Evolutionary conservation across 2,113 vertebrate genomes (phyloP), one percentile per base, ranked within the genome.

Genomic region (Corapipo altera): DNA sequence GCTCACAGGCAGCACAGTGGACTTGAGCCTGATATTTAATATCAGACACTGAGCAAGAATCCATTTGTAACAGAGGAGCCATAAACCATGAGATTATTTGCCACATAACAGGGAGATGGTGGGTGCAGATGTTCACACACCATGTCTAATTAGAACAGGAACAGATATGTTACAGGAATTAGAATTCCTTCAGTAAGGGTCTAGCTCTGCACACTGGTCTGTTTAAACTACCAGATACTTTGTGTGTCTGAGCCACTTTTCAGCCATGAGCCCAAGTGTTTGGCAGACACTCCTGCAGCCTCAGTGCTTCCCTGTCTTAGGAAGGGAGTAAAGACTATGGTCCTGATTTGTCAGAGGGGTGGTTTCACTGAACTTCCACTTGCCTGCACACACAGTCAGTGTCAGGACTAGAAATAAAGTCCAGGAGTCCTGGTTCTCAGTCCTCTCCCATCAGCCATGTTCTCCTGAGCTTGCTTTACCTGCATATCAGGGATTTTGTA

Each of bases 1-100:
- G 71, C 82, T 93, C 92, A n/a, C 55, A 33, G 17, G 23, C 51
- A 77, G 91, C 93, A 59, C 71, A 80, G 92, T 90, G 77, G 92
- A 93, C 82, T 94, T 12, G 12, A 92, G 39, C 55, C 51, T 85
- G 55, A 77, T 71, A 86, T 91, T 83, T 90, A 39, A 77, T 91
- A 88, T 77, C 69, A 74, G 79, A 52, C 35, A 35, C 75, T 24
- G 52, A 66, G 39, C 85, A 83, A 77, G 85, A 44, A 91, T 77
- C 52, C 44, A 24, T 93, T 83, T 76, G 51, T 55, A 64, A 64
- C 22, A 71, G 78, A 83, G 81, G 24, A 94, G 85, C 71, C 79
- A 48, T 27, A 88, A 94, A 73, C 67, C 39, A 15, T 27, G 59
- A 43, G 35, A 59, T 86, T 71, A 48, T 92, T 95, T 91, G 61